phyloP scores from a whole-genome alignment of 2,797 vertebrate genomes.

The Acanthurus lineatus region DNA sequence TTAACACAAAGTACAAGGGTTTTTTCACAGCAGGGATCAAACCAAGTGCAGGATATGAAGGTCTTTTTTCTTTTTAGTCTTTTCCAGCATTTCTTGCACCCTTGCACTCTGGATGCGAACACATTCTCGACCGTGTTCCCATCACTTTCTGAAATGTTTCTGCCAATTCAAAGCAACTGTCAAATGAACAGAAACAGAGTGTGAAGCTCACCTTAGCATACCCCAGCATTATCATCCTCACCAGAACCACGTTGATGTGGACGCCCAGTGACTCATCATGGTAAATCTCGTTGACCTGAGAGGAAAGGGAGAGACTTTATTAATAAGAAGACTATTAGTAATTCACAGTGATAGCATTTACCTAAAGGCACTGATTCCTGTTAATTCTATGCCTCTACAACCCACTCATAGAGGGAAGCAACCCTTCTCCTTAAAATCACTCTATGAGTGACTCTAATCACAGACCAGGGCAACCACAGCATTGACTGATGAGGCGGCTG shows the following conservation, averaged over 20 bases:
- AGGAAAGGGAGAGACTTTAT: not conserved
- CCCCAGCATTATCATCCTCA: conserved; percentile 98
- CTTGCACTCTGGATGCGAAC: no score
- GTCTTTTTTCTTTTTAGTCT: no score
- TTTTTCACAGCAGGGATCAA: no score
- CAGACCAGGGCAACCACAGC: not conserved
- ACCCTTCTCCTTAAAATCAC: not conserved
- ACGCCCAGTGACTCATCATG: conserved; percentile 96
- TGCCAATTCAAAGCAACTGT: not conserved
- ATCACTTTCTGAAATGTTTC: not conserved
- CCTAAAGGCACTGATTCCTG: not conserved
- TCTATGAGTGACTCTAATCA: conserved; percentile 38
- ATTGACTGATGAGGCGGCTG: conserved; percentile 2
- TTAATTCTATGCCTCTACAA: not conserved
- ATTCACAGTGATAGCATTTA: not conserved
- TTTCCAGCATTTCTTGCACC: no score
- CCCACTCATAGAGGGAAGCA: not conserved
- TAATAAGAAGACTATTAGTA: not conserved
- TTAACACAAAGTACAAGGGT: no score
- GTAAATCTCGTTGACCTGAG: conserved; percentile 98
- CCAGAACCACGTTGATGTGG: conserved; percentile 97
- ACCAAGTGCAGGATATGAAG: no score
- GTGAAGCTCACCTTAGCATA: conserved; percentile 92
- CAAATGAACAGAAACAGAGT: not conserved
- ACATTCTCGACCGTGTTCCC: no score